These are phyloP conservation scores for Drosophila helvetica DNA, from an alignment of 2,888 invertebrate genomes.

Conservation along the genomic window DNA sequence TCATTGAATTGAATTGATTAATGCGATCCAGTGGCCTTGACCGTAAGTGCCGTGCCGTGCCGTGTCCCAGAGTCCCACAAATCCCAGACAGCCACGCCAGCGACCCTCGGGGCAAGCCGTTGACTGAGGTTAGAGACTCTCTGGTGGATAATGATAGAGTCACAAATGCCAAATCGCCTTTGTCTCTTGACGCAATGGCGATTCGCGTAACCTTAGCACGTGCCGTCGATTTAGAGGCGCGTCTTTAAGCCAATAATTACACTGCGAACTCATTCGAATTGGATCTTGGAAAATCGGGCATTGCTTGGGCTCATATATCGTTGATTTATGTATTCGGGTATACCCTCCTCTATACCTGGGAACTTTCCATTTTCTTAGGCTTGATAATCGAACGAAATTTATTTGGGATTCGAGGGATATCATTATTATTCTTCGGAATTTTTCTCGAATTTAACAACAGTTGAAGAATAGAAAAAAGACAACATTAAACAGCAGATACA, in stretches of 20 bases:
- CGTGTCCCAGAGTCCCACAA: conserved; percentile 44
- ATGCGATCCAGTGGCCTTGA: conserved; percentile 77
- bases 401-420: too few relatives aligned
- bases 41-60: conserved; percentile 38
- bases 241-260: conserved; percentile 50
- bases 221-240: conserved; percentile 64
- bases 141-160: conserved; percentile 61
- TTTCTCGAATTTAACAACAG: too few relatives aligned
- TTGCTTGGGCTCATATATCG: conserved; percentile 21
- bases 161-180: conserved; percentile 53
- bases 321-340: conserved; percentile 25
- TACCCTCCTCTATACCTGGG: too few relatives aligned
- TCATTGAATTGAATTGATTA: conserved; percentile 70
- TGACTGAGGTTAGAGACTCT: conserved; percentile 42
- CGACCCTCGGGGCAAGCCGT: conserved; percentile 62
- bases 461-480: too few relatives aligned
- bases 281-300: conserved; percentile 29
- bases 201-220: conserved; percentile 75
- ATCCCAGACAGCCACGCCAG: conserved; percentile 62
- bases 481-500: neutral
- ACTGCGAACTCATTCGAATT: conserved; percentile 15
- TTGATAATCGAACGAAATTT: neutral
- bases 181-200: conserved; percentile 45
- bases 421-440: too few relatives aligned
- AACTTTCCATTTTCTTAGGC: too few relatives aligned